Base-by-base conservation (phyloP, 2,797 vertebrate genomes). In the Rhinichthys osculus region DNA sequence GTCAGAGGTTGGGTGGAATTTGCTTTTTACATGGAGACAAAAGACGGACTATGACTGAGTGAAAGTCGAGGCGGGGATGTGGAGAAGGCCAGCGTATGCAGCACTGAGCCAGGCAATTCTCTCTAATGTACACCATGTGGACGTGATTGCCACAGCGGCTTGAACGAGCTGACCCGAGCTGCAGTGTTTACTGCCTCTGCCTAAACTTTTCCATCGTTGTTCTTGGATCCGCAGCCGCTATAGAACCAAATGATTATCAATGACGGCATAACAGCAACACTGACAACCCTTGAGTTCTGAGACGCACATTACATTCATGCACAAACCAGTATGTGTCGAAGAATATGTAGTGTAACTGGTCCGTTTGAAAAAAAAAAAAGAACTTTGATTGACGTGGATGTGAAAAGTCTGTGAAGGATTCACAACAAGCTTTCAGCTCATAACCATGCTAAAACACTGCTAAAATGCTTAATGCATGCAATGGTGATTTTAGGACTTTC, bases 11-110 rank as follows among this genome's bases (percentile, higher is more conserved):
- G 88, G 85, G 88, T 92, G 93, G 94, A 94, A 95, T 95, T 93
- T 90, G 83, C 82, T 92, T 92, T 94, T 93, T 92, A 89, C 92
- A 93, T 88, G 88, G 81, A 94, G 90, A 94, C 93, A 94, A 94
- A 94, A 93, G 92, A 82, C 78, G 88, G 90, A 91, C 92, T 93
- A 88, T 93, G 91, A 91, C 89, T 90, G 72, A 71, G 77, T 81
- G 85, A 86, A 85, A 89, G 83, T 79, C 71, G 72, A 87, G 52
- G 81, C 30, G 71, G 64, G 44, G 73, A 88, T 86, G 77, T 72
- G 71, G 57, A 80, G 82, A 66, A 78, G 78, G 52, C 69, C 70
- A 70, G 27, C 50, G 5, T 57, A 38, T 66, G 85, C 78, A 74
- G 42, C 73, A 71, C 30, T 21, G 27, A 78, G 82, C 73, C 73